Conservation (phyloP, 2,113 vertebrate species). For the Peromyscus californicus region DNA sequence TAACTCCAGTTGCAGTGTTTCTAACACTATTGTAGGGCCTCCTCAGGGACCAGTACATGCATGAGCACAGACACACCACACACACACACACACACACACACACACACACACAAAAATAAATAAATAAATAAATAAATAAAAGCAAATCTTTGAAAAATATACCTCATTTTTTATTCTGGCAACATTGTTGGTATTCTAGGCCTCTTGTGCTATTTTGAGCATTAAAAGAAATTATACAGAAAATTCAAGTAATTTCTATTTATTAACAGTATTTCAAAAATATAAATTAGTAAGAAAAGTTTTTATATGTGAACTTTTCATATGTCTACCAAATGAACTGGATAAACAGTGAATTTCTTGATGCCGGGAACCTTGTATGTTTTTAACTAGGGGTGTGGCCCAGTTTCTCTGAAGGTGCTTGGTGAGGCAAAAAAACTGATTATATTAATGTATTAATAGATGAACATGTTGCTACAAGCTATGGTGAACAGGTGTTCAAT, state of each 20-base stretch:
- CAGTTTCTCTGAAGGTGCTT: background rate
- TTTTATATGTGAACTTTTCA: background rate
- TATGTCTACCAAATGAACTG: background rate
- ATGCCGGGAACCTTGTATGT: background rate
- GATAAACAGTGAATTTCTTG: background rate
- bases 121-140: background rate
- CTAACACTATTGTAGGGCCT: background rate
- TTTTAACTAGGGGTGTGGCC: background rate
- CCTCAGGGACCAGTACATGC: background rate
- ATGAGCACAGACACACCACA: background rate
- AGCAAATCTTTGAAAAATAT: background rate
- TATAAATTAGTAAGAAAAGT: background rate
- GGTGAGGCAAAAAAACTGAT: background rate
- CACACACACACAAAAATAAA: rapidly evolving
- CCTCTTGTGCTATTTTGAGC: background rate
- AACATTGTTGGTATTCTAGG: background rate
- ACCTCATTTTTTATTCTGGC: background rate
- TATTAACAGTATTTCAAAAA: background rate
- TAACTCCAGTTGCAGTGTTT: background rate
- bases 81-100: background rate
- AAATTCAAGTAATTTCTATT: constrained; percentile 23
- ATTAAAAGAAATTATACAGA: constrained; percentile 8
- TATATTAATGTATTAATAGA: background rate
- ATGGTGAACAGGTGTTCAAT: background rate
- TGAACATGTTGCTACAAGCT: background rate